phyloP scores from a whole-genome alignment of 2,888 invertebrate genomes.

The Punctoribates punctum region DNA sequence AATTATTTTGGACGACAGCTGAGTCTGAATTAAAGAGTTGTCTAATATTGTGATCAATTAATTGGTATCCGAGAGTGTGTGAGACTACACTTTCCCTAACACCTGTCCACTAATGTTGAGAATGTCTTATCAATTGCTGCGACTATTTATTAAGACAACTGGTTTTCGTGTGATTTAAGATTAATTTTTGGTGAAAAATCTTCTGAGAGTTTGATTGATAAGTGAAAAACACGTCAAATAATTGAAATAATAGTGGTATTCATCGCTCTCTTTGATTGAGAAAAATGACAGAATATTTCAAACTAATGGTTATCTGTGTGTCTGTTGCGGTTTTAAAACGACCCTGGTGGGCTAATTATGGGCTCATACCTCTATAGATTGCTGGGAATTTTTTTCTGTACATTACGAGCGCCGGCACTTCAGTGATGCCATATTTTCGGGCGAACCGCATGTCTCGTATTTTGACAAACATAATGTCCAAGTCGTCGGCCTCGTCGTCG shows the following conservation, averaged over 20 bases:
- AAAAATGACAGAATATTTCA: neutral
- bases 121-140: no score
- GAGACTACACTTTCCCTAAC: no score
- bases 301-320: neutral
- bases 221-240: neutral
- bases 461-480: constrained; percentile 90
- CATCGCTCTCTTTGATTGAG: neutral
- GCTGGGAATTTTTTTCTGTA: constrained; percentile 87
- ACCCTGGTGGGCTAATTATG: neutral
- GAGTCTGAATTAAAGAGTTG: no score
- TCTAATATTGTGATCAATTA: no score
- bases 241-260: neutral
- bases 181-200: no score
- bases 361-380: constrained; percentile 76
- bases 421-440: constrained; percentile 87
- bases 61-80: no score
- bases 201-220: no score
- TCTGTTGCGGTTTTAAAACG: no score
- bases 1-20: no score
- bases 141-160: no score
- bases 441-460: constrained; percentile 88
- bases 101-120: no score
- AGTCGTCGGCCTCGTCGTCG: constrained; percentile 88
- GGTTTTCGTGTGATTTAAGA: no score
- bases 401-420: constrained; percentile 83